Evolutionary conservation across 2,113 vertebrate species (phyloP), one percentile per base, ranked within the genome.

Genomic region (Peromyscus leucopus): DNA sequence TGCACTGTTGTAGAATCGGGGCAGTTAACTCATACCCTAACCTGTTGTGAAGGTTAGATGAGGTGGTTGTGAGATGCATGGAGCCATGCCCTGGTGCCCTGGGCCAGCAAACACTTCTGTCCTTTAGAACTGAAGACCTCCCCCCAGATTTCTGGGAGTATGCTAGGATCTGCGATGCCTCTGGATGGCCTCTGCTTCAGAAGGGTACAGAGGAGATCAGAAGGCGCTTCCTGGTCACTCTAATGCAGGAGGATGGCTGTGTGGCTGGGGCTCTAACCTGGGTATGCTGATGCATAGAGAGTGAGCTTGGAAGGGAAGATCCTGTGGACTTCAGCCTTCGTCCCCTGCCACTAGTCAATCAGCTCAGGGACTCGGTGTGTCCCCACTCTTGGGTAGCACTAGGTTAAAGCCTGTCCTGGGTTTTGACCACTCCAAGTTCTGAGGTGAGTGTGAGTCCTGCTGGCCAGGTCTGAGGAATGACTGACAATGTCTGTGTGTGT

Each of bases 251-350:
- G 55, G 36, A 22, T 31, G 57, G 76, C 13, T 5, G 4, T 46
- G 48, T 24, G 24, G 39, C 28, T 90, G 16, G 24, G 46, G 61
- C 67, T 72, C 11, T 61, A 59, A 42, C n/a, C 57, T 61, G 57
- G n/a, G 12, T 84, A 16, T 59, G 17, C 24, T 74, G 36, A 42
- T 89, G 51, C 12, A 28, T 21, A 39, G 51, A 7, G 69, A 24
- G 76, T 22, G 59, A 51, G 2, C 21, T 55, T 36, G 5, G 19
- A 24, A 55, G 22, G 71, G 46, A 80, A n/a, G 87, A 22, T 3
- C 22, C 76, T 59, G 6, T 61, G 63, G 55, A 36, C 48, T 4
- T n/a, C 8, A 26, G 0, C 3, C 1, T 0, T 17, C 4, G 2
- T 4, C 39, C 42, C 4, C 8, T 65, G 55, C 48, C 67, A 39